Percentiles rank a stretch among this genome's conserved stretches.
Evolutionary conservation across 1,140 invertebrate genomes (phyloP).

Genomic region (Brachionus rotundiformis): DNA sequence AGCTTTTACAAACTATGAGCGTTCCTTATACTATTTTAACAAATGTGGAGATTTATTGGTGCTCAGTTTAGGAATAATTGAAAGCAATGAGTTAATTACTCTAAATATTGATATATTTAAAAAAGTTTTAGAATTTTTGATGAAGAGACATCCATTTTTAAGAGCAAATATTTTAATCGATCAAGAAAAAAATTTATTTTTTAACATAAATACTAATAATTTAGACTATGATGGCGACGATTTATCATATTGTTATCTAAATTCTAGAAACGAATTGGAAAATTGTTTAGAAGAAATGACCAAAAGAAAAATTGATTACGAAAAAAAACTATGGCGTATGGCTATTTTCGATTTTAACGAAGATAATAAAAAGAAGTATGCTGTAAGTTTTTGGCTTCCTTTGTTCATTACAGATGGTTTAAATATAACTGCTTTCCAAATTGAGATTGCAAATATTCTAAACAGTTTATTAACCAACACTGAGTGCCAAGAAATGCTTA

Average conservation of each 20-base stretch:
- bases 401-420: constrained; percentile 41
- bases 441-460: constrained; percentile 45
- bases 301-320: constrained; percentile 3
- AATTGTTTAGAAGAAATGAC: neutral
- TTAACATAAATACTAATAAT: neutral
- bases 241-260: neutral
- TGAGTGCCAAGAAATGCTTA: neutral
- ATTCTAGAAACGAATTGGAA: neutral
- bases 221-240: neutral
- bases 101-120: neutral
- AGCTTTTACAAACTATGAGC: neutral
- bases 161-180: constrained; percentile 8
- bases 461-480: neutral
- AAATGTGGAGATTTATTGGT: constrained; percentile 33
- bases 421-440: constrained; percentile 4
- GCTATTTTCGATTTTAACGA: neutral
- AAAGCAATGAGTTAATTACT: neutral
- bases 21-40: constrained; percentile 2
- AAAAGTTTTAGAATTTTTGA: neutral
- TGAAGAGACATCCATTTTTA: constrained; percentile 17
- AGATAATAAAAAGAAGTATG: neutral
- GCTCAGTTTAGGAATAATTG: constrained; percentile 14
- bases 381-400: neutral
- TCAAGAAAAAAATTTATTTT: neutral
- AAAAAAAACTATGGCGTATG: neutral